A percentile compares a stretch with the other conserved stretches of the same genome.
phyloP scores from a whole-genome alignment of 1,140 invertebrate species.

The Eupristina koningsbergeri region DNA sequence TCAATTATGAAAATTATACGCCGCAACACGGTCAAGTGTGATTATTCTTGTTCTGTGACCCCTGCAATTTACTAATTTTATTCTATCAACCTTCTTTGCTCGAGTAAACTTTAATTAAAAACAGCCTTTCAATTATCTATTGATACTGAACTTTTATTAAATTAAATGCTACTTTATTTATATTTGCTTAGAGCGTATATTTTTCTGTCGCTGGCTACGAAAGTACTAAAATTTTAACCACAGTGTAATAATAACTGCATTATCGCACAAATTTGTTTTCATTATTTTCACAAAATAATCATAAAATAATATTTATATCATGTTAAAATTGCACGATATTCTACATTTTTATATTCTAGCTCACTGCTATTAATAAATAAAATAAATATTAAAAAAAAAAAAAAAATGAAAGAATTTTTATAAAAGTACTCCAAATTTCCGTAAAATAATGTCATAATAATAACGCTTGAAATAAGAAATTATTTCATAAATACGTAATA shows the following conservation, averaged over 20 bases:
- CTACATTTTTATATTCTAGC: too few relatives aligned
- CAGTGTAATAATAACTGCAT: neutral
- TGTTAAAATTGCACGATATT: too few relatives aligned
- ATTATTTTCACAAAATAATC: neutral
- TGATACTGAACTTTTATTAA: neutral
- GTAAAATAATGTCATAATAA: too few relatives aligned
- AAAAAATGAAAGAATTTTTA: too few relatives aligned
- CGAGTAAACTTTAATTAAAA: neutral
- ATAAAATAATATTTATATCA: too few relatives aligned
- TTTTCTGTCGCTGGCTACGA: neutral
- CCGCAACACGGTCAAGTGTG: neutral
- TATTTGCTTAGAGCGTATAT: neutral
- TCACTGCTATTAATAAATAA: too few relatives aligned
- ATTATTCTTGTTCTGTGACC: neutral
- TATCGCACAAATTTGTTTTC: neutral
- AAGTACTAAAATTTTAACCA: too few relatives aligned
- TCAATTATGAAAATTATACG: neutral
- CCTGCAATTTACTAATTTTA: neutral
- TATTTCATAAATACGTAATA: too few relatives aligned
- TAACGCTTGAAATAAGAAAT: too few relatives aligned
- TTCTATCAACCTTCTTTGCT: neutral
- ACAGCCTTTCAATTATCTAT: neutral
- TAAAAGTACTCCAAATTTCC: too few relatives aligned
- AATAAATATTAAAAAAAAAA: too few relatives aligned
- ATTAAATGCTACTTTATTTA: too few relatives aligned